Evolutionary conservation across 2,888 invertebrate genomes (phyloP).

Genomic region (Sturmia bella): DNA sequence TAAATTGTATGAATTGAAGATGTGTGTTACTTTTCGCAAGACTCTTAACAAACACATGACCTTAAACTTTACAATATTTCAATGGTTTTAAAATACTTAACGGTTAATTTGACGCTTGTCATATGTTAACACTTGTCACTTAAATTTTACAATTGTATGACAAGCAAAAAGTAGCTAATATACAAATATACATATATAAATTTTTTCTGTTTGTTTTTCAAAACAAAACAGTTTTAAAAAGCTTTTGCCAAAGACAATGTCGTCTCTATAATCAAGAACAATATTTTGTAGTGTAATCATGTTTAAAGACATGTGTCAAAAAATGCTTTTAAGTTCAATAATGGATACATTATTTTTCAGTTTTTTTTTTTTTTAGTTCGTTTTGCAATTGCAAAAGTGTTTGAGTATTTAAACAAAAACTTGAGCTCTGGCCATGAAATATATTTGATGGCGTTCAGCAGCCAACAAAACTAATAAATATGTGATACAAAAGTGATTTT

Average conservation of each 20-base stretch:
- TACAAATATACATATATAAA: too few relatives aligned
- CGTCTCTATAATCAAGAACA: constrained; percentile 12
- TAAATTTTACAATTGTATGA: constrained; percentile 17
- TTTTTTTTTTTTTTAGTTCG: neutral
- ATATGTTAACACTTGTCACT: constrained; percentile 40
- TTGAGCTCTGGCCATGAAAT: too few relatives aligned
- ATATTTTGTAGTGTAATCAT: constrained; percentile 26
- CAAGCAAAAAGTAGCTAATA: constrained; percentile 14
- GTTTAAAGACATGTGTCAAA: constrained; percentile 61
- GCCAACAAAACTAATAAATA: too few relatives aligned
- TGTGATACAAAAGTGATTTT: too few relatives aligned
- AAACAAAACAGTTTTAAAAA: constrained; percentile 31
- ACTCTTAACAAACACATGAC: constrained; percentile 39
- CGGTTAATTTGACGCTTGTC: constrained; percentile 47
- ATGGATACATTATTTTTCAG: constrained; percentile 21
- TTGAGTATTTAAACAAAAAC: neutral
- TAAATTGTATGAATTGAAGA: constrained; percentile 17
- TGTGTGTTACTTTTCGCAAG: constrained; percentile 11
- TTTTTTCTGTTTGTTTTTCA: neutral
- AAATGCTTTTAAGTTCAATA: constrained; percentile 51
- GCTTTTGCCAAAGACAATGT: constrained; percentile 33
- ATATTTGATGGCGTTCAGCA: too few relatives aligned
- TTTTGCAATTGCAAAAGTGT: neutral
- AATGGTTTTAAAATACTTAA: constrained; percentile 54
- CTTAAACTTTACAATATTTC: constrained; percentile 52